Base-by-base conservation (phyloP, 2,888 invertebrate genomes). In the Ganaspis brasiliensis region DNA sequence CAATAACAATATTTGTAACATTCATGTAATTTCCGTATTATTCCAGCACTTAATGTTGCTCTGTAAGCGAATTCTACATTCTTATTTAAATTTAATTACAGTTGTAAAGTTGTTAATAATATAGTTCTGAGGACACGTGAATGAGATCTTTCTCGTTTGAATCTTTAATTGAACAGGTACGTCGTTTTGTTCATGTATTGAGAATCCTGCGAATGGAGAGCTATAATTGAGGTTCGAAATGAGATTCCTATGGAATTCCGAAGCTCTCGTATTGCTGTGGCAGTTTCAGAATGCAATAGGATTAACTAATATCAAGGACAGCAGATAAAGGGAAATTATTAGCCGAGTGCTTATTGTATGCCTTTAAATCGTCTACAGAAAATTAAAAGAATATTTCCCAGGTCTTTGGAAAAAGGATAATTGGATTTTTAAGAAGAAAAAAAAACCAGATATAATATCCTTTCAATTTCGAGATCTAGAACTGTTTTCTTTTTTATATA, bases 181-280 rank as follows among this genome's bases (percentile, higher is more conserved):
- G 45, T 45, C 67, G 24, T 45, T 45, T 67, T 40, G 45, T 45
- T n/a, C 67, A 2, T 45, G 45, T 67, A 67, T 45, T 24, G 67
- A 67, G 67, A 67, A 67, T 67, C 40, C 67, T 10, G 21, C 45
- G 67, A 67, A 67, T 45, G 24, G 45, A 24, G 67, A n/a, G 45
- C 45, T 67, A 67, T 67, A 67, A 67, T 67, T 67, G 40, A 67
- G 67, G 67, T n/a, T 67, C 67, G n/a, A 67, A 67, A 67, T 45
- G 45, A 67, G 45, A 67, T 67, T 67, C 45, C 67, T 67, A n/a
- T 24, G 45, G 45, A 67, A 67, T 67, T 67, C 67, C 67, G 24
- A 40, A 45, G 10, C 45, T 67, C 67, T 67, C 24, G 24, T 45
- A 67, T 67, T 67, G 24, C 67, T 67, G 67, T 45, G 67, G 67